Evolutionary conservation across 2,797 vertebrate genomes (phyloP).

Genomic region (Benthosema pterotum): DNA sequence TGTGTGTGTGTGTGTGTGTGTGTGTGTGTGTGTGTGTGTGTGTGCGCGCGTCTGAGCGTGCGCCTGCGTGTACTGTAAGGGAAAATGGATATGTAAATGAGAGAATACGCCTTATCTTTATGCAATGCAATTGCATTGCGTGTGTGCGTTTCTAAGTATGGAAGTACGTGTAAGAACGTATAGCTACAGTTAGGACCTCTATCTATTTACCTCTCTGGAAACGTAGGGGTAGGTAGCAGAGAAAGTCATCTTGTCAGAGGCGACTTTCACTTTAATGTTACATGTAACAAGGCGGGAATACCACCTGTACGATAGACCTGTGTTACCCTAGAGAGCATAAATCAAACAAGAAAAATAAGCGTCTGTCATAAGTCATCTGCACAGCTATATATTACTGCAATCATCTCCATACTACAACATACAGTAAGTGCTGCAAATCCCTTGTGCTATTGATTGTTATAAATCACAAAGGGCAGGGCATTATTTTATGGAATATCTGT

Average conservation of each 20-base stretch:
- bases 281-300: slow-evolving; percentile 15
- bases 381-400: slow-evolving; percentile 24
- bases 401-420: slow-evolving; percentile 22
- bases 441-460: slow-evolving; percentile 20
- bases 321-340: slow-evolving; percentile 33
- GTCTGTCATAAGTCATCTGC: slow-evolving; percentile 24
- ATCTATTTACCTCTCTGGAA: no score
- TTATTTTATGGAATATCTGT: slow-evolving; percentile 32
- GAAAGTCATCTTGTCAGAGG: background rate
- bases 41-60: slow-evolving; percentile 6
- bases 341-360: slow-evolving; percentile 28
- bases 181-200: slow-evolving; percentile 19
- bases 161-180: slow-evolving; percentile 26
- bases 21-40: slow-evolving; percentile 5
- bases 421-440: slow-evolving; percentile 11
- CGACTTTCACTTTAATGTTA: slow-evolving; percentile 15
- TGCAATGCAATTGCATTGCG: slow-evolving; percentile 14
- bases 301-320: slow-evolving; percentile 8
- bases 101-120: slow-evolving; percentile 48
- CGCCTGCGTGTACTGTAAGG: slow-evolving; percentile 23
- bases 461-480: slow-evolving; percentile 32
- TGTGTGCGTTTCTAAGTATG: background rate
- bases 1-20: slow-evolving; percentile 4
- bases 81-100: slow-evolving; percentile 51
- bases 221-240: slow-evolving; percentile 4